Base-by-base conservation (phyloP, 2,888 invertebrate genomes). In the Caenorhabditis sp. region DNA sequence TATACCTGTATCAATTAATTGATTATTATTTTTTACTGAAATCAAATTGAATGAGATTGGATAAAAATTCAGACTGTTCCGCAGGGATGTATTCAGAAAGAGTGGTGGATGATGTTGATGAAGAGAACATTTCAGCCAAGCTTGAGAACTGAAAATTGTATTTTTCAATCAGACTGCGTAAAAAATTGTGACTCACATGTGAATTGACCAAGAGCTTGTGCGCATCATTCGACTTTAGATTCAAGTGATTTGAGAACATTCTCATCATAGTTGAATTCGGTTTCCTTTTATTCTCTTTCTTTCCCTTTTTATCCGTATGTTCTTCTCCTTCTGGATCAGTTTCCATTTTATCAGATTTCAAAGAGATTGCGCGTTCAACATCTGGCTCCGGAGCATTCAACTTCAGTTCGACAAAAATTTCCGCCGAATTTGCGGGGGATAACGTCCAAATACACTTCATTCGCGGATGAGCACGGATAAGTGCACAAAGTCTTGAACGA, bases 361-460 rank as follows among this genome's bases (percentile, higher is more conserved):
- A 61, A 2, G 80, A 71, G 14, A 82, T 63, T 0, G 79, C 82
- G n/a, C 57, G 66, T 3, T 77, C 82, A 0, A 79, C 63, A 50
- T 82, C 80, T 14, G 82, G 80, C n/a, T 82, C 75, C 14, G 67
- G 67, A 21, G 73, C 67, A 52, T 68, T 72, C 52, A 80, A 38
- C 78, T 82, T 97, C 0, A 97, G 90, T 89, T 97, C 95, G 87
- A 95, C 93, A 89, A 97, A 97, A 58, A 97, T 90, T 89, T 97
- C 95, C 0, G 96, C 95, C 0, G 95, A 95, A 50, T 95, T 95
- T 88, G 95, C 94, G 0, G 97, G 96, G 88, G 93, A 95, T 1
- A 95, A 95, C 14, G 96, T 96, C 97, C 97, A 97, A 43, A 97
- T 93, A 10, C 97, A 90, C 81, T 94, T 93, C 75, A 99, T 90